Conservation (phyloP, 2,797 vertebrate species). For the Oreochromis mossambicus region DNA sequence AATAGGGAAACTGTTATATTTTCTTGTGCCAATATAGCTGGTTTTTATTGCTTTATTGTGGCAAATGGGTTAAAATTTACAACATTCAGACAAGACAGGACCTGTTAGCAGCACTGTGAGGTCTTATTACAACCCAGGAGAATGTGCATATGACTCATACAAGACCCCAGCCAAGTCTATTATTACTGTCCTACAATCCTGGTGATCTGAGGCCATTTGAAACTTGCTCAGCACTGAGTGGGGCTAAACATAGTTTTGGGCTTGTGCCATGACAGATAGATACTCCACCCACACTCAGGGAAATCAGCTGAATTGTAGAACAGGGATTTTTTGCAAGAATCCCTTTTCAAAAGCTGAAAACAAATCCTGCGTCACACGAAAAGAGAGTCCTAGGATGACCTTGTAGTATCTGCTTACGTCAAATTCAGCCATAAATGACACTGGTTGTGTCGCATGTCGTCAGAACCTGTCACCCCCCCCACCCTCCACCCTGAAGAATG, state of each 20-base stretch:
- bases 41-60: background rate
- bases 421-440: background rate
- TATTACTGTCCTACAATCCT: slow-evolving; percentile 64
- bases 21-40: background rate
- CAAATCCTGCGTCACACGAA: background rate
- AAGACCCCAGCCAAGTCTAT: slow-evolving; percentile 44
- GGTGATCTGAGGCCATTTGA: slow-evolving; percentile 47
- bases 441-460: background rate
- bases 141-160: slow-evolving; percentile 52
- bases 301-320: slow-evolving; percentile 6
- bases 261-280: background rate
- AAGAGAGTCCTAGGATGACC: background rate
- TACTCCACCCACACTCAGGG: slow-evolving; percentile 13
- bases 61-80: background rate
- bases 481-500: background rate
- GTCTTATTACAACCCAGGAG: slow-evolving; percentile 43
- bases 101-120: background rate
- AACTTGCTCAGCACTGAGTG: slow-evolving; percentile 13
- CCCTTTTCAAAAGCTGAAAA: background rate
- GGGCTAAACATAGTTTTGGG: slow-evolving; percentile 58
- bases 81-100: background rate
- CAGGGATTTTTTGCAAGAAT: background rate
- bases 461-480: background rate
- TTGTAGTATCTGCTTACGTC: background rate
- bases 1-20: background rate